Evolutionary conservation across 2,888 invertebrate genomes (phyloP), one percentile per base, ranked within the genome.

Genomic region (Agriopis marginaria): DNA sequence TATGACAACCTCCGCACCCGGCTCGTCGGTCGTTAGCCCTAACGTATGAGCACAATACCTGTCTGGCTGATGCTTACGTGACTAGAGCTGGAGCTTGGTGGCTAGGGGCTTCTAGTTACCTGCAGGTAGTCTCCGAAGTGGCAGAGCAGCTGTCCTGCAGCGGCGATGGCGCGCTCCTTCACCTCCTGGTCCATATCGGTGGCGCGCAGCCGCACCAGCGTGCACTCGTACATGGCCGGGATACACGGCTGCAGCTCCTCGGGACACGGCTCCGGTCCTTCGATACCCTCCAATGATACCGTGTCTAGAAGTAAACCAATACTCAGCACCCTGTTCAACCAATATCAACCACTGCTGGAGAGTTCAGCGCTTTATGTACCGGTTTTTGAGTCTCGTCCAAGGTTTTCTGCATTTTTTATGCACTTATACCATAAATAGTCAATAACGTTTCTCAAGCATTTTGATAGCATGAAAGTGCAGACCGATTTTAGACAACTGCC

Each of bases 111-210:
- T 6, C 12, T 53, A 53, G 6, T 12, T 70, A 95, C 95, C 88
- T 96, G 95, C 62, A 99, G 90, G 78, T 96, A 96, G 89, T 99
- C 98, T 0, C 99, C 99, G 77, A 99, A 96, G 88, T 98, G 98
- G 71, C 98, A 97, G 60, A 99, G 96, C 61, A 99, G 97, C 89
- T 99, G 98, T 12, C 99, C 99, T 97, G 98, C 98, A 81, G 99
- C 98, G 0, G 98, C 97, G 74, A 99, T 99, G 10, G 99, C 99
- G 39, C 99, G 96, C 86, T 99, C 99, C 89, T 99, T 99, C 0
- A 99, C 99, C 92, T 99, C 99, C 88, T 99, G 99, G 93, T 99
- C 99, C 84, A 99, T 99, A 87, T 99, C 99, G 0, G 99, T 97
- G 45, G 99, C 98, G 81, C 97, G 97, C 50, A 99, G 95, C 69